Base-by-base conservation (phyloP, 2,888 invertebrate species). In the Lacanobia oleracea region DNA sequence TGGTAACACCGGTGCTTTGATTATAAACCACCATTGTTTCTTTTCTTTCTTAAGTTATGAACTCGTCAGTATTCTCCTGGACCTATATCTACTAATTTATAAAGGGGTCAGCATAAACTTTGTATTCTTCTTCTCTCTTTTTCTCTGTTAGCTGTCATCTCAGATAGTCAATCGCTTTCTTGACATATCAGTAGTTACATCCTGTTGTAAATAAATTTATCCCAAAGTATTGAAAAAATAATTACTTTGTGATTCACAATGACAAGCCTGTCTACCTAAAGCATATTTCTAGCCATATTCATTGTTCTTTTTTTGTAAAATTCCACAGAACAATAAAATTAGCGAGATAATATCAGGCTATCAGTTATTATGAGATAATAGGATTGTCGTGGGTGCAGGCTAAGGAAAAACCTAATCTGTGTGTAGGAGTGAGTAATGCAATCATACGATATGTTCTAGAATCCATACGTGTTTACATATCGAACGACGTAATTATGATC, bases 351-450 rank as follows among this genome's bases (percentile, higher is more conserved):
- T 61, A 77, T 81, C 77, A 64, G 61, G 67, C 45, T 67, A 81
- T 77, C 70, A 57, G 80, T 56, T 78, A 72, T 69, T 75, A 62
- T 43, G 50, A 67, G 79, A 70, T 80, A 79, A 72, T 81, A 69
- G 18, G 45, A 54, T 67, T 69, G 69, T 81, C 67, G 81, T 84
- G 76, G 79, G 70, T 77, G 82, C 72, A 79, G 70, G 60, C 62
- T 79, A 53, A 51, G 77, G 79, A 81, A 84, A 84, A 72, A 79
- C 72, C 51, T 82, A 77, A 81, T 78, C 67, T 64, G 67, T 54
- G 59, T 65, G 81, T 75, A 72, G 71, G 76, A 70, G 70, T 67
- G 68, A 79, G 21, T 61, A 74, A 73, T 75, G 68, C 72, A 73
- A 67, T 81, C 75, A 37, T 72, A 76, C 12, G 45, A 66, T 66